Evolutionary conservation across 2,888 invertebrate genomes (phyloP).

Genomic region (Gastrophysa polygoni): DNA sequence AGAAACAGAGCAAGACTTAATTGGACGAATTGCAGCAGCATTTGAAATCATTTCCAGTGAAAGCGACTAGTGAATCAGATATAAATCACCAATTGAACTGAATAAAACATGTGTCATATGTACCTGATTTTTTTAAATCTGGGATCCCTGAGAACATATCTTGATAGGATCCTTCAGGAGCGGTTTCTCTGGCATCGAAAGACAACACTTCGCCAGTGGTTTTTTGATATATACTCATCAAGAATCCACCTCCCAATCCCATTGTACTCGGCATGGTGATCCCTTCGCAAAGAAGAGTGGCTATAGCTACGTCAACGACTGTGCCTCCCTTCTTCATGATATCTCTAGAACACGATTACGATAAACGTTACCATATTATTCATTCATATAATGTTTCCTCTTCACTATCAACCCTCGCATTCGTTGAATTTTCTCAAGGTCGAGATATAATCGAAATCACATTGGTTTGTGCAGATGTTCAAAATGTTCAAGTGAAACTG

Average conservation of each 20-base stretch:
- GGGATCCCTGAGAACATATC: slow-evolving; percentile 65
- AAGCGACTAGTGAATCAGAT: background rate
- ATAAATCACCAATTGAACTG: too few species aligned
- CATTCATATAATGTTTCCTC: too few species aligned
- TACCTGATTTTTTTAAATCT: slow-evolving; percentile 31
- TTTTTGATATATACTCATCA: slow-evolving; percentile 81
- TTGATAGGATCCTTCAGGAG: slow-evolving; percentile 69
- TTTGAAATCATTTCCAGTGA: background rate
- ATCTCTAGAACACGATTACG: slow-evolving; percentile 56
- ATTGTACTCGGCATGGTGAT: slow-evolving; percentile 82
- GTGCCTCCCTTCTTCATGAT: slow-evolving; percentile 75
- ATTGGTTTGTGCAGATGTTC: too few species aligned
- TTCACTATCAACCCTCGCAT: too few species aligned
- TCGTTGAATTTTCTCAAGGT: too few species aligned
- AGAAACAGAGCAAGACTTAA: too few species aligned
- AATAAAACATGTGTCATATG: background rate
- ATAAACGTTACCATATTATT: too few species aligned
- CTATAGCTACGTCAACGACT: slow-evolving; percentile 87
- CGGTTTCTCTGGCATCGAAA: slow-evolving; percentile 79
- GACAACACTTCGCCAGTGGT: slow-evolving; percentile 63
- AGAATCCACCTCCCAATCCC: slow-evolving; percentile 90
- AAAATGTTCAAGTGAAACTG: too few species aligned
- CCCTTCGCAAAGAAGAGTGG: slow-evolving; percentile 85
- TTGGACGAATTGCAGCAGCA: too few species aligned
- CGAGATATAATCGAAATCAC: too few species aligned